Evolutionary conservation across 1,140 invertebrate species (phyloP), one percentile per base, ranked within the genome.

Genomic region (Lordiphosa collinella): DNA sequence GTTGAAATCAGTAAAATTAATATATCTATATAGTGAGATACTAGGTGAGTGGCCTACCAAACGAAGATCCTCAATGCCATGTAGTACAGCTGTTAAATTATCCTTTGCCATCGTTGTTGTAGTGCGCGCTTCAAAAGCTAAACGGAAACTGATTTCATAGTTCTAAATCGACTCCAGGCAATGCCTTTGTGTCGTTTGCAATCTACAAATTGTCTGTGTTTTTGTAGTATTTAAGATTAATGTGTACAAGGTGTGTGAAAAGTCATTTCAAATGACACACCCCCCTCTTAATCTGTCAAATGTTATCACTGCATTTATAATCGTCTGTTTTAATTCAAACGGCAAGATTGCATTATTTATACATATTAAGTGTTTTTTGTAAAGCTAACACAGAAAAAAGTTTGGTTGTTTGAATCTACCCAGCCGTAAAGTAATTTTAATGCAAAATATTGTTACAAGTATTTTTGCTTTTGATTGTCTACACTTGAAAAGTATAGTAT

Each of bases 61-160:
- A 80, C 94, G 88, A 38, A 97, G 89, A 89, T 97, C 95, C 72
- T 94, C 93, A 32, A 94, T 91, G 56, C 93, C 94, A 84, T 95
- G 92, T 1, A 96, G 90, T 57, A 96, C 92, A 37, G 95, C 95
- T 31, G 94, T 93, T 51, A 87, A 46, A 67, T 87, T 87, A 43
- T 86, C 75, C 47, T 71, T 73, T 31, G 85, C 64, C 78, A 87
- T 86, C 54, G 44, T 49, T 0, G 12, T 10, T 6, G 7, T 54
- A 44, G 3, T 18, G 16, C 9, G n/a, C 46, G 40, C 29, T 46
- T 14, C 32, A 22, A 46, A 13, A 16, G 46, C 25, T 2, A 22
- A 58, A 10, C 34, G 18, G 46, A 7, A 38, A 66, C 53, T 66
- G 38, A 65, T 25, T 66, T 22, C 11, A 7, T 13, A 31, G 11